These are phyloP conservation scores for Latrodectus hesperus DNA, from an alignment of 2,888 invertebrate genomes.

Conservation along the genomic window DNA sequence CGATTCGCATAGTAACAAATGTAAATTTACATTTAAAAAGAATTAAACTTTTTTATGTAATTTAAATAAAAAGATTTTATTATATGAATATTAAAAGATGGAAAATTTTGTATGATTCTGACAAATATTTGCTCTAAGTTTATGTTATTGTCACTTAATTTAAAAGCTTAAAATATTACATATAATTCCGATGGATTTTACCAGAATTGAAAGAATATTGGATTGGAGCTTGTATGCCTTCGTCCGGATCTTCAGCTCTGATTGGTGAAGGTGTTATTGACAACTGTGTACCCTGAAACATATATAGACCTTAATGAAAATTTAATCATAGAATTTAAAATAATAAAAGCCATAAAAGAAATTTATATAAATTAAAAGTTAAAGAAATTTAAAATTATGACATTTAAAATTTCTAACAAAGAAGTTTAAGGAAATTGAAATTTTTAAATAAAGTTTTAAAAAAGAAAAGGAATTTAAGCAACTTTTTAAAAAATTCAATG, in stretches of 20 bases:
- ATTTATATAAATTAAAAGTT: background rate
- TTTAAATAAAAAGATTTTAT: too few species aligned
- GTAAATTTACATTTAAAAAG: too few species aligned
- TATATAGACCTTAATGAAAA: background rate
- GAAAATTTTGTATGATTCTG: too few species aligned
- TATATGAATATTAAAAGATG: too few species aligned
- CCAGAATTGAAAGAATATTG: constrained; percentile 81
- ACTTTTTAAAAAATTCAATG: too few species aligned
- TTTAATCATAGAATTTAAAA: background rate
- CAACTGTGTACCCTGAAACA: constrained; percentile 78
- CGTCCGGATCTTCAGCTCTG: constrained; percentile 84
- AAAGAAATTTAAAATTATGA: background rate
- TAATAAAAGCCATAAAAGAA: background rate
- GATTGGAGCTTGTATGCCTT: constrained; percentile 84
- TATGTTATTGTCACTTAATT: too few species aligned
- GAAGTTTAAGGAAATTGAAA: background rate
- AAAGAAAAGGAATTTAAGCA: too few species aligned
- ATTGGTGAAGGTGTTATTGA: constrained; percentile 76
- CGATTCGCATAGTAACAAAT: too few species aligned
- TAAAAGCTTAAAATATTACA: too few species aligned
- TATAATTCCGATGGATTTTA: constrained; percentile 69
- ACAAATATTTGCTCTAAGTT: too few species aligned
- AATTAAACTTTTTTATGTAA: too few species aligned
- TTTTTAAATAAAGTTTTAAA: too few species aligned
- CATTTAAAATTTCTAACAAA: background rate